These are phyloP conservation scores for Agapornis canus DNA, from an alignment of 2,797 vertebrate species.

Conservation along the genomic window DNA sequence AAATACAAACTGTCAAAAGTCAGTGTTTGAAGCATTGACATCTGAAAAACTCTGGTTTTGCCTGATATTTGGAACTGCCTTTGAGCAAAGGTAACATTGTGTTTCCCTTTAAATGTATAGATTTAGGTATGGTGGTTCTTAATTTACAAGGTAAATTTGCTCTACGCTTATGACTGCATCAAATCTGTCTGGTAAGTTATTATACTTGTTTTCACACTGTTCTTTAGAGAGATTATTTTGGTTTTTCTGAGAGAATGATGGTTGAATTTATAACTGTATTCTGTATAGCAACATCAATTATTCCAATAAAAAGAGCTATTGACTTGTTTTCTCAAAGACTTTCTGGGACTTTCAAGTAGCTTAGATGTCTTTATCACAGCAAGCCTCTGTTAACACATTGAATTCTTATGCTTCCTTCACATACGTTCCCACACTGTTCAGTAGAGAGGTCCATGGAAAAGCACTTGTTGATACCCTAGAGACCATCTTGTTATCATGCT, in stretches of 20 bases:
- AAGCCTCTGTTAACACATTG: background rate
- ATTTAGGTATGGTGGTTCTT: background rate
- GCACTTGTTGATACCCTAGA: background rate
- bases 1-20: background rate
- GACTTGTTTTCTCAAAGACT: conserved; percentile 58
- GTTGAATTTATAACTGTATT: conserved; percentile 17
- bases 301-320: conserved; percentile 56
- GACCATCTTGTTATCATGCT: background rate
- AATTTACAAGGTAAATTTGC: conserved; percentile 3
- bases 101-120: background rate
- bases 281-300: conserved; percentile 51
- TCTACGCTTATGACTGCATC: background rate
- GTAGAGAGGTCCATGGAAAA: background rate
- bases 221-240: conserved; percentile 34
- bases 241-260: conserved; percentile 1
- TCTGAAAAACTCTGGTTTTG: background rate
- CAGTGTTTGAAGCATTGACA: background rate
- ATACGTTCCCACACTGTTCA: background rate
- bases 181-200: background rate
- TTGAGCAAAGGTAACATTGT: background rate
- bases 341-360: conserved; percentile 32
- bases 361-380: conserved; percentile 1
- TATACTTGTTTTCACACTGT: background rate
- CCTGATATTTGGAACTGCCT: background rate
- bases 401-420: conserved; percentile 9